These are phyloP conservation scores for Archocentrus centrarchus DNA, from an alignment of 2,113 vertebrate genomes.

Conservation along the genomic window DNA sequence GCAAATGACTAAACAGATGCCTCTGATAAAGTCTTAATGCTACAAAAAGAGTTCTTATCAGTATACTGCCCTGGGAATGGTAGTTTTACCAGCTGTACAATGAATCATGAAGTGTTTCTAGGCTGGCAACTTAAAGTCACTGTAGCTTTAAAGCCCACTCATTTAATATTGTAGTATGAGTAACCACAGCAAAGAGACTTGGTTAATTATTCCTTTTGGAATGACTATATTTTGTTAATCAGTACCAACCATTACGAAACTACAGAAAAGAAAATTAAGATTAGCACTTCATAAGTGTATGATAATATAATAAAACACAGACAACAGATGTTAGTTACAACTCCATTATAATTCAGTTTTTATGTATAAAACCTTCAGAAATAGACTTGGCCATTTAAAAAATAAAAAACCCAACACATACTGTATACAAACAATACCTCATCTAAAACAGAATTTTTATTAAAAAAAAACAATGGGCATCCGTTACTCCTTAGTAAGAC, in stretches of 20 bases:
- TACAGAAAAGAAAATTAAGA: background rate
- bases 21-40: background rate
- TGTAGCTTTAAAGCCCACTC: background rate
- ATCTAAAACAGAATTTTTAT: slow-evolving; percentile 27
- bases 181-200: background rate
- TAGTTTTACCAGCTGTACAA: background rate
- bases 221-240: background rate
- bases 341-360: background rate
- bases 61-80: background rate
- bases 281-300: background rate
- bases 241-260: background rate
- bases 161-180: background rate
- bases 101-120: background rate
- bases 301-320: background rate
- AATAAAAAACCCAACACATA: background rate
- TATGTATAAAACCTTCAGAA: slow-evolving; percentile 1
- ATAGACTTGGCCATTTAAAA: background rate
- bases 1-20: background rate
- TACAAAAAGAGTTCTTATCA: slow-evolving; percentile 4
- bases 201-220: slow-evolving; percentile 20
- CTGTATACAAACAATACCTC: slow-evolving; percentile 2
- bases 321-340: background rate
- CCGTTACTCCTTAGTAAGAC: background rate
- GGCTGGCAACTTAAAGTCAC: background rate
- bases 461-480: slow-evolving; percentile 44